Percentiles rank a stretch among this genome's conserved stretches.
Conservation (phyloP, 2,113 vertebrate genomes). For the Mobula hypostoma region DNA sequence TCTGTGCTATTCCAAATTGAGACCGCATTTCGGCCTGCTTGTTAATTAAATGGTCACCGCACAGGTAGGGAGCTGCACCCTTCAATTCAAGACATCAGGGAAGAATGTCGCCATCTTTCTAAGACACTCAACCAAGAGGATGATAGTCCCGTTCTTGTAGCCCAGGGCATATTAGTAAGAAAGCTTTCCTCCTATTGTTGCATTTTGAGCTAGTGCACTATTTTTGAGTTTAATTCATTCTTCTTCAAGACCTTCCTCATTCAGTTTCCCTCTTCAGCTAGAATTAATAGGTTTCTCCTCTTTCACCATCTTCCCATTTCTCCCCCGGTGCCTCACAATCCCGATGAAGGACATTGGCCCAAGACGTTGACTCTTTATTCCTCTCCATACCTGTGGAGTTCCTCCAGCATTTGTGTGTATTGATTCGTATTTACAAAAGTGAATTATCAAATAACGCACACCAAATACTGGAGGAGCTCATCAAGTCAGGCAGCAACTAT, state of each 20-base stretch:
- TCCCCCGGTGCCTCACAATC: neutral
- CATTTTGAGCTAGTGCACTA: neutral
- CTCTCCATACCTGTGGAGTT: no score
- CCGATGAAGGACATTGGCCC: no score
- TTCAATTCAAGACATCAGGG: neutral
- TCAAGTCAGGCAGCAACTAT: no score
- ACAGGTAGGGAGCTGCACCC: neutral
- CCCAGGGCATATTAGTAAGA: neutral
- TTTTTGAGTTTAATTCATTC: neutral
- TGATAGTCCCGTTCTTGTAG: neutral
- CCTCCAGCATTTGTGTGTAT: no score
- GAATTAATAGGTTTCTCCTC: neutral
- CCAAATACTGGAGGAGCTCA: no score
- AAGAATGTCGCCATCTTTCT: neutral
- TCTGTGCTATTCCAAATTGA: neutral
- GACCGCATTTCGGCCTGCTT: neutral
- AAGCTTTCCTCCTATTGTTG: neutral
- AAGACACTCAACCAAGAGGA: neutral
- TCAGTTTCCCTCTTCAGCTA: neutral
- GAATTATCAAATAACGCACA: no score
- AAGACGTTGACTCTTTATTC: no score
- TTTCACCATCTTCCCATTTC: neutral
- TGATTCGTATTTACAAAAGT: no score
- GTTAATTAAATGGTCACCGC: neutral
- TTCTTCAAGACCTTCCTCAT: neutral